These are phyloP conservation scores for Willisornis vidua DNA, from an alignment of 2,113 vertebrate species.

Conservation along the genomic window DNA sequence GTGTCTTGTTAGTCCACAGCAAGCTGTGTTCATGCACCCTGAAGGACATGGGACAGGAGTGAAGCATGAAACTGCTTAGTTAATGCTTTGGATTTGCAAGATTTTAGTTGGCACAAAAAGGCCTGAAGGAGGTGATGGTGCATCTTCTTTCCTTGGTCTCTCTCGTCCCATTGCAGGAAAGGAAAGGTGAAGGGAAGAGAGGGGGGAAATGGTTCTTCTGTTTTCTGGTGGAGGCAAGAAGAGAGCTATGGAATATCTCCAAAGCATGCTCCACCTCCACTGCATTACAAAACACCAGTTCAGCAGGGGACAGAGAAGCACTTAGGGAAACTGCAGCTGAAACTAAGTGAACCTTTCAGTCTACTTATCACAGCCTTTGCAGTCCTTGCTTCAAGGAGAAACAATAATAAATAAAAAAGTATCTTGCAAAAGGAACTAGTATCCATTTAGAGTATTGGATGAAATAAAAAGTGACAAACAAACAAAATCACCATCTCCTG, in stretches of 20 bases:
- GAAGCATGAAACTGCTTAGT: neutral
- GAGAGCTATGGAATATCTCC: slow-evolving; percentile 10
- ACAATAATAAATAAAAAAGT: slow-evolving; percentile 3
- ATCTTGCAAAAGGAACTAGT: neutral
- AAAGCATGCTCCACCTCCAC: neutral
- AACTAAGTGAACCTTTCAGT: slow-evolving; percentile 46
- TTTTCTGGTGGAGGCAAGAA: neutral
- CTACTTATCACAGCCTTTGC: slow-evolving; percentile 23
- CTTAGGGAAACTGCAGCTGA: slow-evolving; percentile 47
- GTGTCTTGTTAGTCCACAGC: neutral
- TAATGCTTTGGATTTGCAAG: neutral
- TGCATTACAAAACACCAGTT: slow-evolving; percentile 59
- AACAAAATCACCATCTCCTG: slow-evolving; percentile 38
- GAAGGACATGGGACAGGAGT: neutral
- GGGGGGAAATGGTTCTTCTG: neutral
- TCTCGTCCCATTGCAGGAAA: neutral
- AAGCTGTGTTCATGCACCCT: neutral
- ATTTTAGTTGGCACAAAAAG: neutral
- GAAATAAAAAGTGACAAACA: slow-evolving; percentile 46
- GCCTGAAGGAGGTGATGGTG: neutral
- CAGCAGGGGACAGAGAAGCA: slow-evolving; percentile 41
- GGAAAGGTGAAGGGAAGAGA: neutral
- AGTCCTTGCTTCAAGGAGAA: slow-evolving; percentile 42
- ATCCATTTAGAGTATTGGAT: slow-evolving; percentile 1
- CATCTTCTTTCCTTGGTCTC: neutral